phyloP scores from a whole-genome alignment of 2,797 vertebrate genomes.

The Morelia viridis region DNA sequence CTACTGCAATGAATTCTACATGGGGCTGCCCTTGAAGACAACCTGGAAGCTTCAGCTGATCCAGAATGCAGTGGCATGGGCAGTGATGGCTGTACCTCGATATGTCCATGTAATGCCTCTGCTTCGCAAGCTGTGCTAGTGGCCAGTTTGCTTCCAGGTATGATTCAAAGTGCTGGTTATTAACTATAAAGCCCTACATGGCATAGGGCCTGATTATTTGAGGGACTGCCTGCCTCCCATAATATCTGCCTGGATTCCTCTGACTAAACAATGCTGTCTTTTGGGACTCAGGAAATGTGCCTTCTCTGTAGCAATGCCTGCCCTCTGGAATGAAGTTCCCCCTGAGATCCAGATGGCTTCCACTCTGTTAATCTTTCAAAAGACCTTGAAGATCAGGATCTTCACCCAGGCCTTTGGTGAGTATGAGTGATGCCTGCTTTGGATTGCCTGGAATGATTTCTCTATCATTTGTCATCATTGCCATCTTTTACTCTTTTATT shows the following conservation, averaged over 20 bases:
- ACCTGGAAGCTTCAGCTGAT: background rate
- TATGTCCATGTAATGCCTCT: background rate
- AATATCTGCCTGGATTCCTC: background rate
- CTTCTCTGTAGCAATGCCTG: background rate
- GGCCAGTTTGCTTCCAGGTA: background rate
- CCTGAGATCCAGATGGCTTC: background rate
- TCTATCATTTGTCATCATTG: background rate
- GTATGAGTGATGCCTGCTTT: background rate
- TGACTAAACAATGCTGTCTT: background rate
- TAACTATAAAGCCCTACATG: background rate
- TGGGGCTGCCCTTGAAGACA: background rate
- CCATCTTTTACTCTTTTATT: background rate
- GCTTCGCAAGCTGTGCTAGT: background rate
- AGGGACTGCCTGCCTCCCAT: background rate
- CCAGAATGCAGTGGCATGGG: background rate
- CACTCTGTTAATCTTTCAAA: background rate
- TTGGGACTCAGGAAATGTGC: background rate
- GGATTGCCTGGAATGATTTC: background rate
- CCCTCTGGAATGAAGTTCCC: background rate
- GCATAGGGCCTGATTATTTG: background rate
- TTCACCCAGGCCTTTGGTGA: background rate
- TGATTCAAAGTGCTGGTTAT: background rate
- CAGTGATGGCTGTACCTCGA: background rate
- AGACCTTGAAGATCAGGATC: background rate
- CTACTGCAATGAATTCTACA: background rate